Base-by-base conservation (phyloP, 2,797 vertebrate genomes). In the Pteropus rufus region DNA sequence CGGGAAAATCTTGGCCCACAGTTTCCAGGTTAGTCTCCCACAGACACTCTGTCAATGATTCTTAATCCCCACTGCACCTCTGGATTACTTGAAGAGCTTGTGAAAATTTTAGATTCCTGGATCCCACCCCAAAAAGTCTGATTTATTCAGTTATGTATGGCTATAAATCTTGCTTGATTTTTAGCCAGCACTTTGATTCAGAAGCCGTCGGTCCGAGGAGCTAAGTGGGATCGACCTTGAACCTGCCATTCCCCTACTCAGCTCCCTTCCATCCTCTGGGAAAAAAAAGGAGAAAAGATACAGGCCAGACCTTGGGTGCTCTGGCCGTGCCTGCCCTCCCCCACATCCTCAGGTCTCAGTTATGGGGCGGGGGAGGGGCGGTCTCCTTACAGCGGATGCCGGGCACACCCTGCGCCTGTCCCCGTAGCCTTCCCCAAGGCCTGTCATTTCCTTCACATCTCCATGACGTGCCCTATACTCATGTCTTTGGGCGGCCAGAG, bases 51-150 rank as follows among this genome's bases (percentile, higher is more conserved):
- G 44, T 56, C 93, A 36, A 39, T 39, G 44, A 39, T 39, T 82
- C 84, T 39, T 49, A 67, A 14, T 85, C 73, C 36, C 82, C 36
- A 12, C 7, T 15, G 29, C 19, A 62, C 69, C 73, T 73, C 62
- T 1, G 4, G 82, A 58, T 39, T 76, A 76, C 92, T 77, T 11
- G 3, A 69, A 60, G 54, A 93, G 15, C 49, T 93, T 79, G 67
- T 62, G n/a, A 88, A 81, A 92, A 67, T 41, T 56, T 21, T 64
- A 54, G 75, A 56, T 49, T 64, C 44, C 69, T 94, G 89, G 83
- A 69, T 92, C 76, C 46, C n/a, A 44, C 89, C 41, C 65, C 91
- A 88, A 62, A 29, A 94, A 84, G 72, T 70, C 44, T 88, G 82
- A 93, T 81, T 84, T 77, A 39, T 44, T 39, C 60, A 19, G 56